Evolutionary conservation across 2,888 invertebrate genomes (phyloP), one percentile per base, ranked within the genome.

Genomic region (Meganola albula): DNA sequence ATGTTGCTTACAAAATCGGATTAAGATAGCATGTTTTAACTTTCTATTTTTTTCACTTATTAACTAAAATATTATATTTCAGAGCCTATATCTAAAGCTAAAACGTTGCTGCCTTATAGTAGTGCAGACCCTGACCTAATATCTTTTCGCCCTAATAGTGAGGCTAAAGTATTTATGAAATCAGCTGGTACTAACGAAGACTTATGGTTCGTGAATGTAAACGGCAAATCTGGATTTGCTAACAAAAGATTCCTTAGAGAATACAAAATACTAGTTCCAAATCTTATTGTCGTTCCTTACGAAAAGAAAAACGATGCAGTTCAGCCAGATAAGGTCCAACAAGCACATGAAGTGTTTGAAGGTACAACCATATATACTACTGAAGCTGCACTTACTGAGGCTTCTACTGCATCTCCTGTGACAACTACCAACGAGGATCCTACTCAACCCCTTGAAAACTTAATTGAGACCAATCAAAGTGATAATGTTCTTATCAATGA

Each of bases 121-220:
- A 85, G 90, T 44, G 82, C 63, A 7, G 89, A 89, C 40, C 57
- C 75, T 10, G 85, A 88, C 24, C 74, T 90, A 35, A 73, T 94
- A 37, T 88, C 92, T 5, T 93, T 91, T 69, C 74, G 68, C 11
- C 62, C 60, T 2, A 90, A 91, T 58, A 58, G 74, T 4, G 75
- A 88, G 0, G 89, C 91, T 6, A 79, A 73, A 26, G 85, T 94
- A 42, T 90, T 78, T 56, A 93, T 93, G 68, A 94, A 93, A 75
- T 88, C 90, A 50, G 91, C 91, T 58, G 93, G 91, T 27, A 74
- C 75, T 12, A 79, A 88, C 39, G 34, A 56, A 11, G 88, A 90
- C 41, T 66, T 90, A 27, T 93, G 93, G 92, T 93, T 90, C 44
- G 91, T 88, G 24, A 89, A 88, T 74, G 90, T 93, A 25, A 79